Evolutionary conservation across 2,113 vertebrate genomes (phyloP), one percentile per base, ranked within the genome.

Genomic region (Hymenochirus boettgeri): DNA sequence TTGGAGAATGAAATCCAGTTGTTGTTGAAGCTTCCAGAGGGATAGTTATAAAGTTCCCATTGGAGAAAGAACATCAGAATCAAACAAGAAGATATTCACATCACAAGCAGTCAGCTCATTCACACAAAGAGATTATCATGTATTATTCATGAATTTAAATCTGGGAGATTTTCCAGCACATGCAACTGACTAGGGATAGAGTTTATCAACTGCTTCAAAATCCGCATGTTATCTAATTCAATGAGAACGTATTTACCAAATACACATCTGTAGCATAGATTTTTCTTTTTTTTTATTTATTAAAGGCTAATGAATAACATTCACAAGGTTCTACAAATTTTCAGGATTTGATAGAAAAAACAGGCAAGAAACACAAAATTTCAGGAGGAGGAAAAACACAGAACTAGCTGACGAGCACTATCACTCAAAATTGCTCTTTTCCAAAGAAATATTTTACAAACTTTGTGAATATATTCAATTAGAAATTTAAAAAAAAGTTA

Each of bases 81-180:
- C 71, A 79, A 77, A 73, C 58, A 70, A 62, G 71, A 42, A 85
- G 73, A 77, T 75, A 77, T 64, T 76, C 76, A 72, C 63, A 69
- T 61, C 47, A 1, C 58, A 73, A 53, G 65, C 70, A 82, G 67
- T 74, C 78, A 73, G 45, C 56, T 67, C 71, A 51, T 69, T 78
- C 72, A 72, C 53, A 39, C 7, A 61, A 53, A 77, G 76, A 76
- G 65, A 71, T 31, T 33, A 10, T 71, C 46, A 74, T 82, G 54
- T 63, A 81, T 89, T 80, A 87, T 84, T 85, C 79, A 86, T 78
- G 23, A 71, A 19, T 0, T 65, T 74, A 76, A 78, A 80, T 75
- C 74, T 73, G 71, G 79, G 74, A 83, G 31, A 59, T 81, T 73
- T 82, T 84, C 76, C 76, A 79, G 64, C 78, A 82, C 54, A 33